Evolutionary conservation across 2,113 vertebrate genomes (phyloP), one percentile per base, ranked within the genome.

Genomic region (Poicephalus gulielmi): DNA sequence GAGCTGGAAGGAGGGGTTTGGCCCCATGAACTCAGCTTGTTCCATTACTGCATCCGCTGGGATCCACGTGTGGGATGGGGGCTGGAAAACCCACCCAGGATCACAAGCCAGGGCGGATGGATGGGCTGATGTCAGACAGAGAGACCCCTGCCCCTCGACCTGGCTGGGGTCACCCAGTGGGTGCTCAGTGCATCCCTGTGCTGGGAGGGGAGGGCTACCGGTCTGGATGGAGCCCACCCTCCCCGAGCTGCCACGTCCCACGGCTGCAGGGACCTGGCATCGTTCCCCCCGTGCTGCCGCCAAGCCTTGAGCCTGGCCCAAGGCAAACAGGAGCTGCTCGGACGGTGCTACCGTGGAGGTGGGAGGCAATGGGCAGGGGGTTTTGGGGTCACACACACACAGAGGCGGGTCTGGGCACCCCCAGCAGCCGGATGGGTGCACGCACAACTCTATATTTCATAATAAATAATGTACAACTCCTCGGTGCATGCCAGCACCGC

Each of bases 381-480:
- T 14, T n/a, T 59, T 23, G 57, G 33, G 57, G 57, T 59, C 57
- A n/a, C 57, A 59, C 57, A 57, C 55, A 59, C 33, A 59, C 57
- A 59, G 57, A 59, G 57, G 57, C 33, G 12, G 41, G 33, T 23
- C 43, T 44, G 49, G 14, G 19, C 39, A 13, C 10, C 63, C 47
- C 30, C 80, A 43, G 73, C 85, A 86, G 88, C 66, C 85, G 67
- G 64, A 53, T 5, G 60, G 50, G 66, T 77, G 63, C 44, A 77
- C 60, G 75, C 73, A 86, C 46, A 76, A 86, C 44, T 15, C 1
- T 91, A 73, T 96, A 95, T 94, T 96, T 94, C 1, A 2, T 92
- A 95, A 90, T 94, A 95, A 96, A 95, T 96, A 95, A 95, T 44
- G 75, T 87, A 92, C 70, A 91, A 64, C 44, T 37, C 73, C 73